These are phyloP conservation scores for Vulpes vulpes DNA, from an alignment of 2,113 vertebrate species.

Conservation along the genomic window DNA sequence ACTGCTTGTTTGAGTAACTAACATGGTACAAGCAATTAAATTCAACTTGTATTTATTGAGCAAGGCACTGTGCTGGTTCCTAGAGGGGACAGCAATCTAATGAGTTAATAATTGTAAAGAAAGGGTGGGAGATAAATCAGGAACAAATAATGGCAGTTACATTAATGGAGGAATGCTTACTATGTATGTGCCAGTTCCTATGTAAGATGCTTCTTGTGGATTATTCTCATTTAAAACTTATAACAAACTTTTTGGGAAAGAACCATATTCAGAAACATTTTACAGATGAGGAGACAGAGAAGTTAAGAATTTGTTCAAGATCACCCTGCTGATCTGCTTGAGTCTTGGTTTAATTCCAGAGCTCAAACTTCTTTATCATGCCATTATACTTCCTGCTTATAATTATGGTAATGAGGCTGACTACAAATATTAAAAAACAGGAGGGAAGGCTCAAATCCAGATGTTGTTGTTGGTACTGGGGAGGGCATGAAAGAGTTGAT, in stretches of 20 bases:
- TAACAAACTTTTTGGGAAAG: not conserved
- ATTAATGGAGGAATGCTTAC: not conserved
- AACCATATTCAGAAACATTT: not conserved
- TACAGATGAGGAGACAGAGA: not conserved
- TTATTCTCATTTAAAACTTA: not conserved
- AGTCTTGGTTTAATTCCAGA: not conserved
- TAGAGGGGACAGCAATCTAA: not conserved
- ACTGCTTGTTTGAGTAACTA: not conserved
- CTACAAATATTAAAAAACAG: conserved; percentile 9
- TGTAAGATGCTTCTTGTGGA: not conserved
- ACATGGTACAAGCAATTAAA: not conserved
- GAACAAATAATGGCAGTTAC: not conserved
- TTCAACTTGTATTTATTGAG: not conserved
- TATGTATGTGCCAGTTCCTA: not conserved
- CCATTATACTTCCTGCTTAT: not conserved
- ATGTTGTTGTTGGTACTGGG: not conserved
- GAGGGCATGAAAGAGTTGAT: not conserved
- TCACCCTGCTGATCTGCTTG: not conserved
- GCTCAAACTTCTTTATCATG: not conserved
- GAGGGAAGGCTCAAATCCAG: not conserved
- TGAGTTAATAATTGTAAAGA: not conserved
- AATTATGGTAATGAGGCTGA: not conserved
- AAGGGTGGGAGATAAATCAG: not conserved
- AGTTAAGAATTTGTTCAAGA: conserved; percentile 12
- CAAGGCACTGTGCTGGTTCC: not conserved